Percentiles rank a stretch among this genome's conserved stretches.
Evolutionary conservation across 2,797 vertebrate species (phyloP).

Genomic region (Gymnoscopelus braueri): DNA sequence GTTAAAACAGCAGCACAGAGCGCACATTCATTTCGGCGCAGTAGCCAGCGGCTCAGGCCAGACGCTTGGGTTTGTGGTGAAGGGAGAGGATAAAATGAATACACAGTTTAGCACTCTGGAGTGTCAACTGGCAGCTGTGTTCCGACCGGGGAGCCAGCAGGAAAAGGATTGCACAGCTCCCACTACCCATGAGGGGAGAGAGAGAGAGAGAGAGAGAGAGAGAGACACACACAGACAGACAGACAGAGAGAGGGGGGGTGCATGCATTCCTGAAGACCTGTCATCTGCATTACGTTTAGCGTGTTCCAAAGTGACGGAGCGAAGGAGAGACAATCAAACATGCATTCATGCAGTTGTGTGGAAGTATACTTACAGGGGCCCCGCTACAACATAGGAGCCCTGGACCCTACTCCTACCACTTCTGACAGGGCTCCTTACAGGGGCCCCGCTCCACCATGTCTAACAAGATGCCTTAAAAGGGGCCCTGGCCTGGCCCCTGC

Average conservation of each 20-base stretch:
- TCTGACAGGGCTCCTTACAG: no score
- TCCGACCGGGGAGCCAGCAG: slow-evolving; percentile 30
- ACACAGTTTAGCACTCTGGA: slow-evolving; percentile 51
- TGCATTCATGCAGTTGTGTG: slow-evolving; percentile 9
- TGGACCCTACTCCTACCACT: background rate
- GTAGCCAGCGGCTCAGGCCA: slow-evolving; percentile 38
- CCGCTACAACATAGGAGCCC: background rate
- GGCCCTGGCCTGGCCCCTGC: slow-evolving; percentile 15
- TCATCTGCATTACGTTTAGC: no score
- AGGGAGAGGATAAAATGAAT: slow-evolving; percentile 48
- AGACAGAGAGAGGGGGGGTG: background rate
- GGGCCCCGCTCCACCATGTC: slow-evolving; percentile 31
- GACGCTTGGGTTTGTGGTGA: slow-evolving; percentile 46
- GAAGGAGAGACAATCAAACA: background rate
- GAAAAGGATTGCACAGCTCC: slow-evolving; percentile 28
- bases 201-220: background rate
- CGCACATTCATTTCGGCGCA: slow-evolving; percentile 62
- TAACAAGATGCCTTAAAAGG: slow-evolving; percentile 37
- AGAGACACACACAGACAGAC: background rate
- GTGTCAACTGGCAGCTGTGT: slow-evolving; percentile 46
- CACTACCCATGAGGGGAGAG: background rate
- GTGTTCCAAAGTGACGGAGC: no score
- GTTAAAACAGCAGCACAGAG: slow-evolving; percentile 66
- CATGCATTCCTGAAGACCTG: background rate
- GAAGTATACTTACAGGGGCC: no score